Percentiles rank a stretch among this genome's conserved stretches.
phyloP scores from a whole-genome alignment of 1,140 invertebrate genomes.

The Tetramorium alpestre region DNA sequence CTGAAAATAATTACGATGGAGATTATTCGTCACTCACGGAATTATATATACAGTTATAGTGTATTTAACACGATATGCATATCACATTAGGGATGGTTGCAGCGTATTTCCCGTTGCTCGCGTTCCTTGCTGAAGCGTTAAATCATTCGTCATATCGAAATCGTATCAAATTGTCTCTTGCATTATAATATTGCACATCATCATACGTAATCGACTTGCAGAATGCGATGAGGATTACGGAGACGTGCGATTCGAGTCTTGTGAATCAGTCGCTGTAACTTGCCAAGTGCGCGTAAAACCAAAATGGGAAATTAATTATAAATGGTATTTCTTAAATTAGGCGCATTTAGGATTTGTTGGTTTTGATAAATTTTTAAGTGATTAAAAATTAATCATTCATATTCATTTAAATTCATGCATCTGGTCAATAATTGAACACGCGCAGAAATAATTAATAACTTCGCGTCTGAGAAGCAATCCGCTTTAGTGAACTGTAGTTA shows the following conservation, averaged over 20 bases:
- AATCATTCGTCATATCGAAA: slow-evolving; percentile 17
- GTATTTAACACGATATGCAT: slow-evolving; percentile 45
- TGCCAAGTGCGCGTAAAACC: not conserved
- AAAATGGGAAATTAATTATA: not conserved
- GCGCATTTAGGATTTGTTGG: not conserved
- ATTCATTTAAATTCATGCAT: not conserved
- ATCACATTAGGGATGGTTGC: slow-evolving; percentile 14
- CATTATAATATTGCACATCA: not conserved
- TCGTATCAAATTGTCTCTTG: not conserved
- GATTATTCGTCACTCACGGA: not conserved
- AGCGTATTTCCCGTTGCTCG: not conserved
- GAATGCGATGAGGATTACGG: not conserved
- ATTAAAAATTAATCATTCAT: not conserved
- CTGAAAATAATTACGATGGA: slow-evolving; percentile 2
- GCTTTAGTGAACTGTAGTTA: not conserved
- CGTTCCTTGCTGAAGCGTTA: not conserved
- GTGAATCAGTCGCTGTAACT: not conserved
- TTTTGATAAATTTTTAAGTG: not conserved
- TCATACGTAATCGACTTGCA: slow-evolving; percentile 14
- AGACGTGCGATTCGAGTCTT: slow-evolving; percentile 31
- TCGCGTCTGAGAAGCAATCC: not conserved
- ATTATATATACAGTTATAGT: slow-evolving; percentile 10
- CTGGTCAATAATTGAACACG: not conserved
- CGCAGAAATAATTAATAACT: slow-evolving; percentile 19
- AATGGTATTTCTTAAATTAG: not conserved